Conservation (phyloP, 2,113 vertebrate genomes). For the Trematomus loennbergii region DNA sequence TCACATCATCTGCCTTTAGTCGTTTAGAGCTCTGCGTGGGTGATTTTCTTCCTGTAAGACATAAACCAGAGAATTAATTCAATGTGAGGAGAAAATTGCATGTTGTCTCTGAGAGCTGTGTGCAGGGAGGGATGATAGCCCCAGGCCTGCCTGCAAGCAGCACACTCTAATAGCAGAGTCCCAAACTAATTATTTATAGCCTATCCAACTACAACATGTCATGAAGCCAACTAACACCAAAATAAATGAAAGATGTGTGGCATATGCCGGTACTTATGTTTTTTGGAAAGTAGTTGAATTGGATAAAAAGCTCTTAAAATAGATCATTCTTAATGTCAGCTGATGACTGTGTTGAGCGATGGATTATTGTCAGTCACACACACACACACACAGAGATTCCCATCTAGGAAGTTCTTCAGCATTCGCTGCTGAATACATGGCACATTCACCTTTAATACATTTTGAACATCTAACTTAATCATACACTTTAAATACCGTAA, state of each 20-base stretch:
- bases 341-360: too few relatives aligned
- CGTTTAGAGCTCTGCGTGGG: not conserved
- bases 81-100: not conserved
- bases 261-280: too few relatives aligned
- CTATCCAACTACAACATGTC: not conserved
- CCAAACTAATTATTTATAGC: slow-evolving; percentile 14
- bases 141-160: not conserved
- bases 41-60: not conserved
- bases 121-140: not conserved
- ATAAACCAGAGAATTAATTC: slow-evolving; percentile 8
- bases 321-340: too few relatives aligned
- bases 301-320: too few relatives aligned
- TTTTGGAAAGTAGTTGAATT: not conserved
- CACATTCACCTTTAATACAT: too few relatives aligned
- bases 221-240: not conserved
- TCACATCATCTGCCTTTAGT: not conserved
- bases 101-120: not conserved
- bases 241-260: not conserved
- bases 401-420: too few relatives aligned
- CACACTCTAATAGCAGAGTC: not conserved
- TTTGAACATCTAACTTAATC: too few relatives aligned
- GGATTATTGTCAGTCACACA: too few relatives aligned
- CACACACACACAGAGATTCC: too few relatives aligned
- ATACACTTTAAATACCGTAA: too few relatives aligned
- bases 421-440: too few relatives aligned